A percentile compares a stretch with the other conserved stretches of the same genome.
Conservation (phyloP, 2,797 vertebrate species). For the Podargus strigoides region DNA sequence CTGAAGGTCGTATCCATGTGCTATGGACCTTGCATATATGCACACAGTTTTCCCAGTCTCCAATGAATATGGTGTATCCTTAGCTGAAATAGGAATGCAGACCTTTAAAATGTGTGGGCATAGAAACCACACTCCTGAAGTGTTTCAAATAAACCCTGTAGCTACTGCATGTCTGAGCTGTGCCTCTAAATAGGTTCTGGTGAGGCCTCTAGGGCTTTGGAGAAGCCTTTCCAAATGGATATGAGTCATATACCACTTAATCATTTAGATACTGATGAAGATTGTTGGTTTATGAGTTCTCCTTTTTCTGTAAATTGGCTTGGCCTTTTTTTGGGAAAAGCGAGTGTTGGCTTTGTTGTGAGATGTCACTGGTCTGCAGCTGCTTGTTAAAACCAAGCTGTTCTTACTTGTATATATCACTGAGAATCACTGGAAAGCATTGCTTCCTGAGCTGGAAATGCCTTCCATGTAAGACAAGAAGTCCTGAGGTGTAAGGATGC, state of each 20-base stretch:
- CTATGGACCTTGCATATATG: not conserved
- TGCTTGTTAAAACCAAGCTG: not conserved
- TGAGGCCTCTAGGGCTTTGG: not conserved
- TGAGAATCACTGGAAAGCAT: not conserved
- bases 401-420: not conserved
- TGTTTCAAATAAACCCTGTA: constrained; percentile 19
- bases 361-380: not conserved
- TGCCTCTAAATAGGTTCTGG: not conserved
- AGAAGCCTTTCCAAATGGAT: constrained; percentile 17
- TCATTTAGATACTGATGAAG: not conserved
- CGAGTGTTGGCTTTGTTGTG: not conserved
- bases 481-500: not conserved
- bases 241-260: not conserved
- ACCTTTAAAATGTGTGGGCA: not conserved
- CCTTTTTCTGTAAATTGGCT: not conserved
- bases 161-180: not conserved
- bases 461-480: not conserved
- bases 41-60: not conserved
- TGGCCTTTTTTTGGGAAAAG: not conserved
- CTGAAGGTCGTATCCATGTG: not conserved
- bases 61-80: not conserved
- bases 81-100: not conserved
- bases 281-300: not conserved
- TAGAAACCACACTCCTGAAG: not conserved
- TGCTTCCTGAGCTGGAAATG: not conserved